Conservation (phyloP, 2,797 vertebrate species). For the Hylomyscus alleni region DNA sequence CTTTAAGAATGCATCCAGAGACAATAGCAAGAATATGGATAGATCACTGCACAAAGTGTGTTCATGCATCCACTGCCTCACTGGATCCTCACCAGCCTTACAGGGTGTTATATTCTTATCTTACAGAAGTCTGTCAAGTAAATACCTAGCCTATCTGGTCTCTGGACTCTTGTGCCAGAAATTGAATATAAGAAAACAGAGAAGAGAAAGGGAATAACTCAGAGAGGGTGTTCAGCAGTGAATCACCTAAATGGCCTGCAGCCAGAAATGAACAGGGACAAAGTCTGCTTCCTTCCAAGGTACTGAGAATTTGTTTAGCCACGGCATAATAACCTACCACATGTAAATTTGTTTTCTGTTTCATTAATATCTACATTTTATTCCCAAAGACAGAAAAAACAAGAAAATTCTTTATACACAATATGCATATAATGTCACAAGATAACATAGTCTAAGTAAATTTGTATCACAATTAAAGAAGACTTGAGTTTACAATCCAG, state of each 20-base stretch:
- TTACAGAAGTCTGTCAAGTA: constrained; percentile 9
- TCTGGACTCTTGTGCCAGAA: constrained; percentile 38
- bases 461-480: constrained; percentile 21
- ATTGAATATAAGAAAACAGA: constrained; percentile 63
- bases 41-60: constrained; percentile 9
- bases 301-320: constrained; percentile 47
- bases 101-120: constrained; percentile 10
- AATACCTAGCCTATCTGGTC: constrained; percentile 23
- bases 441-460: background rate
- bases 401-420: constrained; percentile 26
- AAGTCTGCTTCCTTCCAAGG: constrained; percentile 64
- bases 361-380: constrained; percentile 36
- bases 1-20: constrained; percentile 35
- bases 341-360: background rate
- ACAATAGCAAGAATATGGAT: constrained; percentile 17
- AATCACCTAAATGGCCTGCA: constrained; percentile 48
- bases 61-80: constrained; percentile 26
- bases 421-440: background rate
- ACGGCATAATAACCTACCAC: constrained; percentile 39
- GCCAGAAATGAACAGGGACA: constrained; percentile 57
- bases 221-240: constrained; percentile 34
- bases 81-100: constrained; percentile 29
- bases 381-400: constrained; percentile 48
- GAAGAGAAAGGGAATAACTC: constrained; percentile 36
- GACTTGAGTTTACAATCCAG: constrained; percentile 34